Percentiles rank a stretch among this genome's conserved stretches.
Conservation (phyloP, 2,113 vertebrate genomes). For the Chlorocebus sabaeus region DNA sequence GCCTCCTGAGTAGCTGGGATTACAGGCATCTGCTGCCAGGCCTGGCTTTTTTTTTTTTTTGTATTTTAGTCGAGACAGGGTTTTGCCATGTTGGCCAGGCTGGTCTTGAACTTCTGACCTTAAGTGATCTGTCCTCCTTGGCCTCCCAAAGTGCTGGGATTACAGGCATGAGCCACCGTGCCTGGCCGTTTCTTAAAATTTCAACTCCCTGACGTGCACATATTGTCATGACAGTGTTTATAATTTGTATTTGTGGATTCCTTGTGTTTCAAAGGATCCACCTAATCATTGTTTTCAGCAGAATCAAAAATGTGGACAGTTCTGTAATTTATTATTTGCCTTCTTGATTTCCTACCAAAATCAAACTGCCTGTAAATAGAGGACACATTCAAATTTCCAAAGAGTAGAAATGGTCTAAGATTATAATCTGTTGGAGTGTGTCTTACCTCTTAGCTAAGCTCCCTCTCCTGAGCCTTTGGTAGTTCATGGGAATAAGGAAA, state of each 20-base stretch:
- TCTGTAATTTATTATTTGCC: neutral
- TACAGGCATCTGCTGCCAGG: too few species aligned
- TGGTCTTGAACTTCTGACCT: too few species aligned
- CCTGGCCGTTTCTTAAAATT: too few species aligned
- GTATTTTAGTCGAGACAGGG: too few species aligned
- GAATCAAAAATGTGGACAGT: neutral
- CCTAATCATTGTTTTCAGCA: neutral
- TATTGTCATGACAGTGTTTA: neutral
- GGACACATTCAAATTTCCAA: neutral
- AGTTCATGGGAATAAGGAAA: conserved; percentile 6
- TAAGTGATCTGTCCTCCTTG: too few species aligned
- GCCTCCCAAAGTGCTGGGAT: too few species aligned
- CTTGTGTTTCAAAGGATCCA: neutral
- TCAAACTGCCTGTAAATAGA: neutral
- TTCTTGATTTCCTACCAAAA: conserved; percentile 19
- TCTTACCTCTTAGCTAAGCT: neutral
- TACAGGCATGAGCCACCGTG: too few species aligned
- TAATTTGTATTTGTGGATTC: neutral
- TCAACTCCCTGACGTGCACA: neutral
- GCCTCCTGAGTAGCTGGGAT: too few species aligned
- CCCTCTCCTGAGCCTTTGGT: neutral
- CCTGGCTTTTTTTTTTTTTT: too few species aligned
- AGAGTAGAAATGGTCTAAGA: neutral
- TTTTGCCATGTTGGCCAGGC: too few species aligned
- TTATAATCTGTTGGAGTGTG: neutral